Conservation (phyloP, 1,140 invertebrate genomes). For the Neotoxoptera formosana region DNA sequence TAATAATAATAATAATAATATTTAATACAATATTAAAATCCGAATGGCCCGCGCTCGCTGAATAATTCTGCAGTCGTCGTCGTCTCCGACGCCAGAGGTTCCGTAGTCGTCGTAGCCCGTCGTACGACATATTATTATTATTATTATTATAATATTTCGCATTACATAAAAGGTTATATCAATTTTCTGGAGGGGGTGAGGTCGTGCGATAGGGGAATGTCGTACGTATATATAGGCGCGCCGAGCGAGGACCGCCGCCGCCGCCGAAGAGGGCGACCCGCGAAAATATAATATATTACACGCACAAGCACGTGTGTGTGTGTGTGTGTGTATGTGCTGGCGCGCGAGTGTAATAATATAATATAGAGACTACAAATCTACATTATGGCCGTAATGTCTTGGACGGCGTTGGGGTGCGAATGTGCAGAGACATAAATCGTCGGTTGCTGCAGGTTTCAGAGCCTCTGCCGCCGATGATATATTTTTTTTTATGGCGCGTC, state of each 20-base stretch:
- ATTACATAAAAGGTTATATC: conserved; percentile 16
- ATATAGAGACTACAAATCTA: conserved; percentile 47
- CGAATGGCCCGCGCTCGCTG: not conserved
- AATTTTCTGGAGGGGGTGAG: conserved; percentile 1
- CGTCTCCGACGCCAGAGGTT: conserved; percentile 1
- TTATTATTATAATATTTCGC: not conserved
- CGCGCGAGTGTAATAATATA: not conserved
- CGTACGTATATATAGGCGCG: not conserved
- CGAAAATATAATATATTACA: not conserved
- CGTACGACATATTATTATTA: not conserved
- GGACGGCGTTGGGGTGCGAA: not conserved
- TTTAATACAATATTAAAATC: not conserved
- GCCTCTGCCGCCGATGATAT: not conserved
- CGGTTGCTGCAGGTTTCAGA: conserved; percentile 11
- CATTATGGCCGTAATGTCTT: conserved; percentile 42
- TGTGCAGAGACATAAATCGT: conserved; percentile 27
- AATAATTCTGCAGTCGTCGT: not conserved
- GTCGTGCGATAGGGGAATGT: not conserved
- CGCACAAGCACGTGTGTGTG: not conserved
- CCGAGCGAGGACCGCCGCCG: not conserved
- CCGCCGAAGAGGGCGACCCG: conserved; percentile 7
- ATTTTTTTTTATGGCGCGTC: not conserved
- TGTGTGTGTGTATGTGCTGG: not conserved
- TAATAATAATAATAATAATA: not conserved
- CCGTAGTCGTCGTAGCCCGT: not conserved